These are phyloP conservation scores for Anthopleura sola DNA, from an alignment of 64 coral and sea anemone species.

Conservation along the genomic window DNA sequence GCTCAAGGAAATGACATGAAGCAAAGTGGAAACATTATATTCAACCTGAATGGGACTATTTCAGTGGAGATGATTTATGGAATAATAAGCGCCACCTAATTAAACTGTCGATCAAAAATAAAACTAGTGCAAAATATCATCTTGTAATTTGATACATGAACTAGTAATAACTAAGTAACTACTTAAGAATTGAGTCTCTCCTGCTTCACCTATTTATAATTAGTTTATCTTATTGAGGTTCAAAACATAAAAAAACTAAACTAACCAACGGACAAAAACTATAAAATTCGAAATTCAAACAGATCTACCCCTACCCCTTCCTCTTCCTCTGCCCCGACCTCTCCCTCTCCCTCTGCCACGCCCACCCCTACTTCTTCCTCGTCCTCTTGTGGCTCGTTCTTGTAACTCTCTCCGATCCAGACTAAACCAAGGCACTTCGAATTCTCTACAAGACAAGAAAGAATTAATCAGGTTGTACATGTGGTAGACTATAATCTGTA, in stretches of 20 bases:
- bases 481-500: not conserved
- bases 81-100: no score
- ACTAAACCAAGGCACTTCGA: slow-evolving; percentile 99
- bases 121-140: no score
- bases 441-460: slow-evolving; percentile 69
- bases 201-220: no score
- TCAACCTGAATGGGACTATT: no score
- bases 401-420: slow-evolving; percentile 92
- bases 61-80: no score
- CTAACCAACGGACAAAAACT: not conserved
- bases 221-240: no score
- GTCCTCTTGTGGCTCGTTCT: slow-evolving; percentile 72
- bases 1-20: no score
- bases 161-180: no score
- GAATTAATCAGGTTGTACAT: not conserved
- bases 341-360: slow-evolving; percentile 44
- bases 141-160: no score
- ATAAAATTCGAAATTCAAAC: not conserved
- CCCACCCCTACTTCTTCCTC: slow-evolving; percentile 28
- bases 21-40: no score
- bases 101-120: no score
- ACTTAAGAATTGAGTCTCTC: no score
- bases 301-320: not conserved
- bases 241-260: not conserved
- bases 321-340: not conserved